Evolutionary conservation across 1,140 invertebrate genomes (phyloP).

Genomic region (Pristionchus pacificus): DNA sequence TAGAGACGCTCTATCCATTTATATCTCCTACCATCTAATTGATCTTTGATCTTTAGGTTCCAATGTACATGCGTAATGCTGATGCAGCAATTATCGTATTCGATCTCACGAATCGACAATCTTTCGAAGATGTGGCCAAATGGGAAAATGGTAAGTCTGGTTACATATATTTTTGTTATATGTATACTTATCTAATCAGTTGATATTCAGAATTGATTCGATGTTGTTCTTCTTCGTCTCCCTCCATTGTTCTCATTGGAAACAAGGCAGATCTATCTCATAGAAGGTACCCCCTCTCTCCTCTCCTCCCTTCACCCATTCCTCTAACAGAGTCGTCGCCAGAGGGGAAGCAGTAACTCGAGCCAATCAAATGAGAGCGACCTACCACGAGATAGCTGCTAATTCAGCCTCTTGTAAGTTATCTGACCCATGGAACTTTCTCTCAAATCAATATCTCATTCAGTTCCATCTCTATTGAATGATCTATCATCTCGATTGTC

Average conservation of each 20-base stretch:
- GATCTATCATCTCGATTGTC: too few relatives aligned
- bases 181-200: neutral
- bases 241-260: conserved; percentile 23
- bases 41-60: conserved; percentile 60
- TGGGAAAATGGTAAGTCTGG: conserved; percentile 29
- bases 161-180: conserved; percentile 7
- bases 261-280: conserved; percentile 21
- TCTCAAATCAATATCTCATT: too few relatives aligned
- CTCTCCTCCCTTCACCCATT: neutral
- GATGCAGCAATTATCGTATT: conserved; percentile 98
- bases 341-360: conserved; percentile 26
- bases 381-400: conserved; percentile 18
- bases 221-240: conserved; percentile 23
- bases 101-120: conserved; percentile 81
- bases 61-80: conserved; percentile 85
- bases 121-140: conserved; percentile 33
- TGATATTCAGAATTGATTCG: conserved; percentile 23
- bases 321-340: conserved; percentile 19
- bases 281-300: neutral
- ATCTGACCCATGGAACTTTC: too few relatives aligned
- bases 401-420: too few relatives aligned
- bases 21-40: too few relatives aligned
- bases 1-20: too few relatives aligned
- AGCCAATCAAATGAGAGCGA: conserved; percentile 25
- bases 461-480: too few relatives aligned